Evolutionary conservation across 2,797 vertebrate genomes (phyloP), one percentile per base, ranked within the genome.

Genomic region (Halcyon chelicuti): DNA sequence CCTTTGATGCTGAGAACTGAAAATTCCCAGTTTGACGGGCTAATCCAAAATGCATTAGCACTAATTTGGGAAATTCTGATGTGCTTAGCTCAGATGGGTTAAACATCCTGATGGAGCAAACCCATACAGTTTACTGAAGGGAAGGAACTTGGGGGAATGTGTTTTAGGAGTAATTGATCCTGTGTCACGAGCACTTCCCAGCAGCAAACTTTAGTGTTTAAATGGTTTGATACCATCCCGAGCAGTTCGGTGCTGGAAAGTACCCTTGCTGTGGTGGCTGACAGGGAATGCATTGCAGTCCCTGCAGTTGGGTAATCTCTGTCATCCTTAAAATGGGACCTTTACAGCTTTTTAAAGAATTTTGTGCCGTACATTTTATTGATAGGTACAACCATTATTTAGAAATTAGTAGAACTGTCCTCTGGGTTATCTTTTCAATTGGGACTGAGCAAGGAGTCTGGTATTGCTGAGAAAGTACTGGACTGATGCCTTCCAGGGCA

Each of bases 1-100:
- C 89, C 93, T 96, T 96, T 94, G 93, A 94, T 96, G 68, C 86
- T 1, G 10, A 66, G 77, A 92, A 81, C 78, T 73, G 72, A 94
- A 83, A 92, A 95, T 96, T 97, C 91, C 90, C 92, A 68, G 61
- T 87, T 84, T 82, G 86, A 91, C 4, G 1, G 85, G 37, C 66
- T 90, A 95, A 94, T 93, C 90, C 75, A 90, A 91, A 96, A 91
- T 92, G 67, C 74, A 86, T 94, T 95, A 92, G 73, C 66, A 44
- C 54, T 93, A 91, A 95, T 97, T 92, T 95, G 70, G 86, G 71
- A 63, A 81, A 87, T 78, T 70, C 82, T 92, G 81, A 60, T 0
- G 0, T 65, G 40, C 86, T 89, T 79, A 58, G 58, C 85, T 95
- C 81, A 77, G 40, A 67, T 58, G 60, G 47, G 47, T 93, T 92